A percentile compares a stretch with the other conserved stretches of the same genome.
Evolutionary conservation across 2,113 vertebrate genomes (phyloP).

Genomic region (Mus spicilegus): DNA sequence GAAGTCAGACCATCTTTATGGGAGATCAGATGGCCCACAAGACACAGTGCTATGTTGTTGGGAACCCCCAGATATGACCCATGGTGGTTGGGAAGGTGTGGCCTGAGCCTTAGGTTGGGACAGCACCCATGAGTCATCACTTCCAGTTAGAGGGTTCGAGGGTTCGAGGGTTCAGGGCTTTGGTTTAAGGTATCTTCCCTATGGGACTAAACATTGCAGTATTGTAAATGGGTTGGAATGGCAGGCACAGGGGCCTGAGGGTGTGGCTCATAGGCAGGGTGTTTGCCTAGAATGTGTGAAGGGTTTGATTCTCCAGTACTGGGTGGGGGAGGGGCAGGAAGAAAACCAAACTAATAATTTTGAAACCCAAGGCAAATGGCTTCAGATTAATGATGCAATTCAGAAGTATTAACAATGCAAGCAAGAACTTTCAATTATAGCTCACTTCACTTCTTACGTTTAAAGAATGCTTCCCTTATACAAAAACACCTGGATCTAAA

Average conservation of each 20-base stretch:
- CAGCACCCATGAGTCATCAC: fast-evolving
- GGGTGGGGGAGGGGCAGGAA: background rate
- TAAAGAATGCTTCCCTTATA: constrained; percentile 34
- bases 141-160: background rate
- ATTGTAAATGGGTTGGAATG: background rate
- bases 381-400: constrained; percentile 24
- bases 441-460: constrained; percentile 11
- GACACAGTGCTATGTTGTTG: background rate
- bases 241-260: background rate
- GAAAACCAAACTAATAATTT: background rate
- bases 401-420: constrained; percentile 55
- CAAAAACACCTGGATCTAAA: constrained; percentile 9
- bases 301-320: background rate
- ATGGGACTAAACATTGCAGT: background rate
- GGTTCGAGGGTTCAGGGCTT: background rate
- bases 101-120: background rate
- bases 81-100: background rate
- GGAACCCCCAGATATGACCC: constrained; percentile 32
- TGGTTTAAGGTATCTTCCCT: background rate
- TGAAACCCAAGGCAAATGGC: constrained; percentile 22
- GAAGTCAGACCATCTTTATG: background rate
- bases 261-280: background rate
- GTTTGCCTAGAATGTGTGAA: background rate
- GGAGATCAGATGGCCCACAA: background rate
- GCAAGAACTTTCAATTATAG: constrained; percentile 45